A percentile compares a stretch with the other conserved stretches of the same genome.
Conservation (phyloP, 2,797 vertebrate species). For the Phrynocephalus guinanensis region DNA sequence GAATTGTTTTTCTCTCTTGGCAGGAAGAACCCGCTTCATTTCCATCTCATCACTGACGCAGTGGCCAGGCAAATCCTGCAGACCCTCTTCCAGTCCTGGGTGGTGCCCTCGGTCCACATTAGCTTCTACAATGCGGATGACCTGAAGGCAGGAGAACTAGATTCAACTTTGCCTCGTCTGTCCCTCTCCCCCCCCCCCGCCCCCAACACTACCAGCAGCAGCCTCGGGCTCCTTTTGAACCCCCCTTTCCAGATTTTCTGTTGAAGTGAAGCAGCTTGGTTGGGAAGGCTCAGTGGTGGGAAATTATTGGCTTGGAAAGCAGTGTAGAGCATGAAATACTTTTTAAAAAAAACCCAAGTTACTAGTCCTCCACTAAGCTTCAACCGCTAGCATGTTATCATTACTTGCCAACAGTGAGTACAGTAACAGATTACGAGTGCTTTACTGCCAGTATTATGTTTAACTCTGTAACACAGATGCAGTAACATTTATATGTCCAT, state of each 20-base stretch:
- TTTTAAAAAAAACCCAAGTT: too few species aligned
- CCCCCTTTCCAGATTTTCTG: not conserved
- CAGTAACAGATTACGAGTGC: too few species aligned
- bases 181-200: not conserved
- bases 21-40: conserved; percentile 95
- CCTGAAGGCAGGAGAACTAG: conserved; percentile 85
- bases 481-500: too few species aligned
- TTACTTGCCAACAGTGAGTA: too few species aligned
- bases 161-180: not conserved
- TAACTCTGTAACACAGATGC: too few species aligned
- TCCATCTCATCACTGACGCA: conserved; percentile 93
- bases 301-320: not conserved
- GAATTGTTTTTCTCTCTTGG: conserved; percentile 30
- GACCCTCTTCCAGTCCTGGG: conserved; percentile 91
- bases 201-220: too few species aligned
- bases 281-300: not conserved
- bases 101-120: conserved; percentile 91
- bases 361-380: too few species aligned
- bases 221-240: not conserved
- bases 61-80: conserved; percentile 91
- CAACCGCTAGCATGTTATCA: too few species aligned
- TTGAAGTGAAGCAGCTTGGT: not conserved
- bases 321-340: not conserved
- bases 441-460: too few species aligned
- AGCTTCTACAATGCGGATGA: conserved; percentile 94